phyloP scores from a whole-genome alignment of 1,140 invertebrate genomes.

The Branchinecta lindahli region DNA sequence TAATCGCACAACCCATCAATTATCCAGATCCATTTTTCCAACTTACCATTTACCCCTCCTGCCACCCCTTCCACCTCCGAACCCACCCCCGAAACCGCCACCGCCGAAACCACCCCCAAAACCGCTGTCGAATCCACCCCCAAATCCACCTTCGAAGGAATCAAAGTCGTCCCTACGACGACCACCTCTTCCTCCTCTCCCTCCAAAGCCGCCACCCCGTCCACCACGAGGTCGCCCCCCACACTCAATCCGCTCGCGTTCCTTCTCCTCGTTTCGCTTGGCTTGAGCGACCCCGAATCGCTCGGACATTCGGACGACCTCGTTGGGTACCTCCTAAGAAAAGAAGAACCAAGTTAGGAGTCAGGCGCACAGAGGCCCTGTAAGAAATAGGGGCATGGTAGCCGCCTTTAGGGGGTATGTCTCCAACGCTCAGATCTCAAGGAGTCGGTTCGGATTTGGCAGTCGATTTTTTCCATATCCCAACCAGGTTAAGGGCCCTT shows the following conservation, averaged over 20 bases:
- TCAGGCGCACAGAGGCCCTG: not conserved
- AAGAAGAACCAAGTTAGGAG: not conserved
- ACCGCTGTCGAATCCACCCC: no score
- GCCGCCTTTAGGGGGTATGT: not conserved
- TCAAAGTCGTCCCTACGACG: not conserved
- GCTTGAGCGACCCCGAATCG: not conserved
- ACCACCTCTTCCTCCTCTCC: not conserved
- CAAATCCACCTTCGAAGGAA: not conserved
- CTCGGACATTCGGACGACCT: not conserved
- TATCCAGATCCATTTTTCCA: no score
- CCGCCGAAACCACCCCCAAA: no score
- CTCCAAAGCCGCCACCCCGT: not conserved
- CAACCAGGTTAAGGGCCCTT: not conserved
- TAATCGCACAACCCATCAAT: no score
- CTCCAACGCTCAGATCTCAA: not conserved
- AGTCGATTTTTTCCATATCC: not conserved
- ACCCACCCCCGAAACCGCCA: not conserved
- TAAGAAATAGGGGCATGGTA: not conserved
- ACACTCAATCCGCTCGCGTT: not conserved
- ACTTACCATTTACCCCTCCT: not conserved
- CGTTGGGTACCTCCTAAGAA: not conserved
- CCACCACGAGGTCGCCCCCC: not conserved
- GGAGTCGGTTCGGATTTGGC: not conserved
- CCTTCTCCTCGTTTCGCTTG: not conserved
- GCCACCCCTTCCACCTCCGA: not conserved